These are phyloP conservation scores for Aspidiotus destructor DNA, from an alignment of 2,888 invertebrate genomes.

Conservation along the genomic window DNA sequence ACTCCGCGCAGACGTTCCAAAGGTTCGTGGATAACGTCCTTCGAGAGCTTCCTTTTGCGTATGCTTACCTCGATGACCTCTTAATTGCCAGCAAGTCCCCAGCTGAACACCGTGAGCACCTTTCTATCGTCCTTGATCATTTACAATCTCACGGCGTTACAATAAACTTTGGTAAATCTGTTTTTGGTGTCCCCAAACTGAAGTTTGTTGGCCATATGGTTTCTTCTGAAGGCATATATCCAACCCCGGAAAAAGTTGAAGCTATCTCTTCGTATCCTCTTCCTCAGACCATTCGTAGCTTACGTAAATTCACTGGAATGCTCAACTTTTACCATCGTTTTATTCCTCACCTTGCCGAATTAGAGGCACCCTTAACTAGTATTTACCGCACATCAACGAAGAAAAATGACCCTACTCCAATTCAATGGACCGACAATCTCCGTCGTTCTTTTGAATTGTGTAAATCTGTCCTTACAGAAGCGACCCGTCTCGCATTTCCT, in stretches of 20 bases:
- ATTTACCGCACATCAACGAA: neutral
- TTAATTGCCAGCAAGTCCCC: slow-evolving; percentile 35
- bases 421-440: neutral
- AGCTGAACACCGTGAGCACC: slow-evolving; percentile 36
- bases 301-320: neutral
- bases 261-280: neutral
- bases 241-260: neutral
- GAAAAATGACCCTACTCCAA: neutral
- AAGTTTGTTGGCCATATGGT: slow-evolving; percentile 38
- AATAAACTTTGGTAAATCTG: slow-evolving; percentile 40
- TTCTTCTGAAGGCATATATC: slow-evolving; percentile 36
- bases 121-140: slow-evolving; percentile 34
- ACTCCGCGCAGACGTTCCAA: slow-evolving; percentile 38
- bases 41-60: slow-evolving; percentile 35
- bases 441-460: neutral
- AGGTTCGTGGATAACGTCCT: slow-evolving; percentile 37
- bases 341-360: neutral
- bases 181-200: slow-evolving; percentile 37
- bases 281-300: neutral
- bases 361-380: neutral
- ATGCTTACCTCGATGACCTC: slow-evolving; percentile 37
- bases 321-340: neutral
- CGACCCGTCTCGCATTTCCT: neutral
- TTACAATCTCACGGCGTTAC: slow-evolving; percentile 38
- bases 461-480: neutral